Base-by-base conservation (phyloP, 2,797 vertebrate species). In the Acanthurus tractus region DNA sequence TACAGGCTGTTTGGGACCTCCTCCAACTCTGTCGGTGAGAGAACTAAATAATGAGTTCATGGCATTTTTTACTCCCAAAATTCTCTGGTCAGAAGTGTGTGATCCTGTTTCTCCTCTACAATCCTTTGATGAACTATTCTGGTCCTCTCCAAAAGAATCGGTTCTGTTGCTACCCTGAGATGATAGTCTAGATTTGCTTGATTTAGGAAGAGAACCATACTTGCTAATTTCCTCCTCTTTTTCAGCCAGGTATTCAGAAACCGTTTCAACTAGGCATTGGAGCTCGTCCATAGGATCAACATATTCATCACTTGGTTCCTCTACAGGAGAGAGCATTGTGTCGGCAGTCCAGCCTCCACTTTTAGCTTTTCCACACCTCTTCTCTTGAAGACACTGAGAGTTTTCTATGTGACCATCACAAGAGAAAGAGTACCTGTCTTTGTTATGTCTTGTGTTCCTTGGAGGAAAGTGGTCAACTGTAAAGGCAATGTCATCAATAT, bases 161-260 rank as follows among this genome's bases (percentile, higher is more conserved):
- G 89, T 92, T 86, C 72, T 91, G 86, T 85, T 78, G 79, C 87
- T 95, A 70, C 87, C 90, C 59, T 84, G 90, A 62, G 94, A 94
- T 8, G 93, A 95, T 7, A 95, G 70, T 58, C 91, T 93, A 29
- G 94, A 94, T 86, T 94, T 95, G 87, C 81, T 95, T 11, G 92
- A 93, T 91, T 96, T 95, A 46, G 97, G 93, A 86, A 99, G 89
- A 0, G 96, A 94, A 74, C 95, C 95, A 78, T 97, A 98, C 69
- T 95, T 97, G 79, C 94, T 99, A 70, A 99, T 98, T 94, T 99
- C 98, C 79, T 99, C 96, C 84, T 99, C 98, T 88, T 99, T 99
- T 92, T 98, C 98, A 73, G 97, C 97, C 71, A 99, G 96, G 86
- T 99, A 99, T 90, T 99, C 98, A 54, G 98, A 99, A 58, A 99